These are phyloP conservation scores for Pogonophryne albipinna DNA, from an alignment of 2,797 vertebrate species.

Conservation along the genomic window DNA sequence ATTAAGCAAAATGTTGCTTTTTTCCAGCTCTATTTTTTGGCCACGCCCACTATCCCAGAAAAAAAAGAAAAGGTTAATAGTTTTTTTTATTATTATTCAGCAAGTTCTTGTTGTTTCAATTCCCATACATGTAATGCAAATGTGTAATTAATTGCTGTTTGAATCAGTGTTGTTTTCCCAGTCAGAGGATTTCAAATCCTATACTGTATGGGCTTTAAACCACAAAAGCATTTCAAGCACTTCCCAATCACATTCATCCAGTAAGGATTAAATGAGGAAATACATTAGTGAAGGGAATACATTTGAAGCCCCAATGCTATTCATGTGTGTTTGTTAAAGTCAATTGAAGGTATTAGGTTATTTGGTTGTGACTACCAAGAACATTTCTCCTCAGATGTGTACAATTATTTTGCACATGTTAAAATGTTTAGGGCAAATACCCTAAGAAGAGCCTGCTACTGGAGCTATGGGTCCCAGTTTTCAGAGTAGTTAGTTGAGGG, in stretches of 20 bases:
- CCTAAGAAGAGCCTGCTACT: neutral
- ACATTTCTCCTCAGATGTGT: neutral
- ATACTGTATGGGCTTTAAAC: neutral
- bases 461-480: neutral
- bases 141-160: neutral
- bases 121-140: too few relatives aligned
- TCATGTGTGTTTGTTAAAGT: slow-evolving; percentile 12
- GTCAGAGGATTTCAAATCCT: slow-evolving; percentile 1
- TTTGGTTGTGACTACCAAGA: slow-evolving; percentile 13
- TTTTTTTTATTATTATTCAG: too few relatives aligned
- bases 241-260: slow-evolving; percentile 14
- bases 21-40: neutral
- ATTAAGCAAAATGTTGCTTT: neutral
- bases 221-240: slow-evolving; percentile 1
- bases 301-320: slow-evolving; percentile 7
- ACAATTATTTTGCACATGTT: neutral
- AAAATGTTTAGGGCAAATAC: slow-evolving; percentile 5
- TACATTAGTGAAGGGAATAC: slow-evolving; percentile 23
- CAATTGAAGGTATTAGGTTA: slow-evolving; percentile 16
- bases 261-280: slow-evolving; percentile 26
- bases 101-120: too few relatives aligned
- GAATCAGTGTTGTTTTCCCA: neutral
- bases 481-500: slow-evolving; percentile 1
- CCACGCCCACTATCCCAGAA: too few relatives aligned
- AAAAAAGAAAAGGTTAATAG: too few relatives aligned